Base-by-base conservation (phyloP, 2,888 invertebrate species). In the Furcula furcula region DNA sequence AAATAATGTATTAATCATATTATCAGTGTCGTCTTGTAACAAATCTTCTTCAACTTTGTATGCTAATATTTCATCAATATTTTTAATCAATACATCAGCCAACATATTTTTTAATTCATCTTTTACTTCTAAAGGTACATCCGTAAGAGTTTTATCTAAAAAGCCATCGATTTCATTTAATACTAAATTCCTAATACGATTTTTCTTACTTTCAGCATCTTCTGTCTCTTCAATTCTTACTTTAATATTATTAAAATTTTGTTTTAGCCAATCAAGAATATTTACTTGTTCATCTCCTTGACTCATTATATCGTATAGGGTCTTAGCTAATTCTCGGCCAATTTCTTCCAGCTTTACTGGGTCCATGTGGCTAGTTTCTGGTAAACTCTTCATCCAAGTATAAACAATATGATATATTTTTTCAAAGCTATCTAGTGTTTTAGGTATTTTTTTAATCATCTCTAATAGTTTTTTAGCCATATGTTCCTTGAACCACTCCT, bases 401-500 rank as follows among this genome's bases (percentile, higher is more conserved):
- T 26, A 14, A 7, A 26, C 7, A 4, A 13, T 12, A n/a, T 26
- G 9, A 7, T 26, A 14, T 21, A 21, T 10, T 21, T 9, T 21
- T 21, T 21, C 21, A 9, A 27, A 16, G 5, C 10, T 15, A 31
- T 54, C 38, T 1, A 19, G 10, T 14, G 39, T 32, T 6, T 34
- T 32, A 26, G 35, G 14, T 22, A 37, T 25, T 11, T 21, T 25
- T 22, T 34, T 31, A 2, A 57, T 25, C 40, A 34, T 59, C 5
- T 33, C 34, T 3, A 52, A 31, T 12, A 72, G 44, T 27, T 44
- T 54, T 30, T 54, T 41, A 29, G 46, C 30, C 1, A 67, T 37
- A 29, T 49, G 43, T 2, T 56, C 44, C 38, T 55, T 68, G 21
- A 74, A 61, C 2, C 10, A 21, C 2, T 57, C 40, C 26, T 52